Evolutionary conservation across 2,888 invertebrate species (phyloP).

Genomic region (Synanthedon vespiformis): DNA sequence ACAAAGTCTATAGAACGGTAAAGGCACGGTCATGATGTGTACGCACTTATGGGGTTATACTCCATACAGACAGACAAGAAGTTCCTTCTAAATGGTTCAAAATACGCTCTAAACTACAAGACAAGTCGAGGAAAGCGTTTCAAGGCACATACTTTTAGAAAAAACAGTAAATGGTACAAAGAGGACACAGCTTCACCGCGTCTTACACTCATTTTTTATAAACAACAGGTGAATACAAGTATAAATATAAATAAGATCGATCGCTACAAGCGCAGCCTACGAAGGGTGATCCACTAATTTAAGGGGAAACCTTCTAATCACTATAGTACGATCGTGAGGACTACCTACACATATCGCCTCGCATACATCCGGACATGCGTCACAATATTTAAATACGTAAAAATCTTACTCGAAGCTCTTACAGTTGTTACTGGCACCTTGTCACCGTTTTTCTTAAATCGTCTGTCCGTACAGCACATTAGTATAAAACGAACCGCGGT

Average conservation of each 20-base stretch:
- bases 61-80: constrained; percentile 63
- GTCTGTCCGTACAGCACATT: neutral
- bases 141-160: constrained; percentile 72
- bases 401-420: constrained; percentile 54
- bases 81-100: constrained; percentile 63
- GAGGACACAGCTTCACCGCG: constrained; percentile 29
- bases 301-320: constrained; percentile 6
- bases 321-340: constrained; percentile 21
- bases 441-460: constrained; percentile 26
- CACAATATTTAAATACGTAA: constrained; percentile 30
- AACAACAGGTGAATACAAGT: constrained; percentile 31
- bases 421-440: constrained; percentile 47
- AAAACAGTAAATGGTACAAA: constrained; percentile 52
- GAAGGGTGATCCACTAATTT: constrained; percentile 22
- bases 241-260: constrained; percentile 42
- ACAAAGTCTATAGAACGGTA: constrained; percentile 69
- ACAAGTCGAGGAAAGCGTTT: constrained; percentile 66
- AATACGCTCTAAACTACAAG: constrained; percentile 64
- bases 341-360: constrained; percentile 16
- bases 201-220: constrained; percentile 27
- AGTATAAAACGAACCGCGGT: neutral
- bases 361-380: constrained; percentile 7
- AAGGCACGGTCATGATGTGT: constrained; percentile 71
- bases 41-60: constrained; percentile 64
- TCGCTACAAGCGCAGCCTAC: constrained; percentile 58